A percentile compares a stretch with the other conserved stretches of the same genome.
These are phyloP conservation scores for Pristionchus maxplancki DNA, from an alignment of 2,888 invertebrate species.

Conservation along the genomic window DNA sequence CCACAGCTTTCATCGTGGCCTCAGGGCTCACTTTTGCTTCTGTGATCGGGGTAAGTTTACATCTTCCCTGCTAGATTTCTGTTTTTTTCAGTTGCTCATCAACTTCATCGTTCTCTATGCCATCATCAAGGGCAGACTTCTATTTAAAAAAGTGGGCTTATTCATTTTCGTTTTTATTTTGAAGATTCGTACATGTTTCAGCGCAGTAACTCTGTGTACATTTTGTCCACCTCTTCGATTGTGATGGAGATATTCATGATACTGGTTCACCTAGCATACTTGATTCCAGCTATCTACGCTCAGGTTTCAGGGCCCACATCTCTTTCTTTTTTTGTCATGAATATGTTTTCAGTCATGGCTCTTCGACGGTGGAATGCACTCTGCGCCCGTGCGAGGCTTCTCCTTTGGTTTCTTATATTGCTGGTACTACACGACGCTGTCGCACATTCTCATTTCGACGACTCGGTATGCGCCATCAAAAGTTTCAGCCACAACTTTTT, in stretches of 20 bases:
- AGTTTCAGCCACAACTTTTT: too few relatives aligned
- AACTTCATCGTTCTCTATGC: conserved; percentile 17
- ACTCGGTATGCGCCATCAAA: conserved; percentile 15
- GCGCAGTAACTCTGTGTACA: conserved; percentile 55
- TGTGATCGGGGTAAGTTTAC: neutral
- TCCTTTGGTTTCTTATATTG: conserved; percentile 59
- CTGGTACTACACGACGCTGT: conserved; percentile 62
- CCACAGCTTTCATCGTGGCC: too few relatives aligned
- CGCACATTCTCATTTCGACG: conserved; percentile 61
- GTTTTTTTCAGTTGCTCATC: neutral
- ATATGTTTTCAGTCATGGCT: conserved; percentile 37
- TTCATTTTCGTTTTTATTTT: neutral
- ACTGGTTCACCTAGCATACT: conserved; percentile 55
- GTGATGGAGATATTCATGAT: conserved; percentile 57
- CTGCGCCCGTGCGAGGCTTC: conserved; percentile 51
- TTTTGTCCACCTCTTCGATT: conserved; percentile 59
- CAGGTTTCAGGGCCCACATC: too few relatives aligned
- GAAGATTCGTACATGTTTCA: neutral
- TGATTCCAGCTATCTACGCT: conserved; percentile 55
- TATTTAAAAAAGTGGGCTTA: neutral
- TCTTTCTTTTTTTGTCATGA: neutral
- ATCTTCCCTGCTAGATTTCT: neutral
- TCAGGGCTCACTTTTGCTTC: too few relatives aligned
- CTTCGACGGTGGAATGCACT: conserved; percentile 53
- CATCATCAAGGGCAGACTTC: neutral